Conservation (phyloP, 2,888 invertebrate genomes). For the Achlya flavicornis region DNA sequence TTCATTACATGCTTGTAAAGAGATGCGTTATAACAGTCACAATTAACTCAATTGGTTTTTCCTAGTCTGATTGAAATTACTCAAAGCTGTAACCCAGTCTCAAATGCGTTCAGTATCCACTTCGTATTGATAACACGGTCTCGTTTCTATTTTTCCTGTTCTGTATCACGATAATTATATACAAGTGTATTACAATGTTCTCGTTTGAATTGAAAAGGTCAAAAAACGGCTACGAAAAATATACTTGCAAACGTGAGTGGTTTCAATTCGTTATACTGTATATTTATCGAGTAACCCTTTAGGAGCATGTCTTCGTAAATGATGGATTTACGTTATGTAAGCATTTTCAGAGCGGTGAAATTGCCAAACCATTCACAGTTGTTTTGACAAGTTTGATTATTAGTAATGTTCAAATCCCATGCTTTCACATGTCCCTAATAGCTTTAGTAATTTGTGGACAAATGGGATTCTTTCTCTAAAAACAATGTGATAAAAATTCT, state of each 20-base stretch:
- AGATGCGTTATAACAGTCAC: neutral
- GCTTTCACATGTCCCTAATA: neutral
- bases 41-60: neutral
- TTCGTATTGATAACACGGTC: constrained; percentile 2
- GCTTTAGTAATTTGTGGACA: neutral
- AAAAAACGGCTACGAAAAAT: neutral
- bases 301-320: neutral
- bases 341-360: neutral
- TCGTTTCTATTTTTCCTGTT: constrained; percentile 5
- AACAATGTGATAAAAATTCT: neutral
- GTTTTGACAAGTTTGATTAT: neutral
- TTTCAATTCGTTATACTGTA: neutral
- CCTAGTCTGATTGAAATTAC: neutral
- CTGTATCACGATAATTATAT: neutral
- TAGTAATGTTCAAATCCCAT: neutral
- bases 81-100: neutral
- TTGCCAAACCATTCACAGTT: neutral
- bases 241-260: neutral
- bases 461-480: neutral
- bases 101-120: neutral
- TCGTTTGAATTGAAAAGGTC: constrained; percentile 3
- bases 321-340: neutral
- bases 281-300: neutral
- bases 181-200: neutral
- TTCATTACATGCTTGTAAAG: neutral